Conservation (phyloP, 2,888 invertebrate genomes). For the Asteroscopus sphinx region DNA sequence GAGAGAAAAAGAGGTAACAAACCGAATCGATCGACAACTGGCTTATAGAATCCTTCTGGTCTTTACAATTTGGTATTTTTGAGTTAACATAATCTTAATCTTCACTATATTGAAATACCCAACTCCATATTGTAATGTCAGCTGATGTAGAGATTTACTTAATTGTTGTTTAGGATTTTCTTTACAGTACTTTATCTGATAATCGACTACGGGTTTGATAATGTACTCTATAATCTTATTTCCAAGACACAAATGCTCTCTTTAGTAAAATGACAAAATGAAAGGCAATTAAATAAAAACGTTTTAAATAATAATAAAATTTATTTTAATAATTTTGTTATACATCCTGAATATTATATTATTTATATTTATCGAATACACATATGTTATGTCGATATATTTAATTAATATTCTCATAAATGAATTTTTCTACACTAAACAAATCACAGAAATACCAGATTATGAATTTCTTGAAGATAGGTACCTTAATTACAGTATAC, state of each 20-base stretch:
- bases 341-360: conserved; percentile 31
- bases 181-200: no score
- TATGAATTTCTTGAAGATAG: no score
- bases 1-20: no score
- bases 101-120: no score
- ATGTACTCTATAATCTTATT: not conserved
- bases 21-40: no score
- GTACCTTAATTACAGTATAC: not conserved
- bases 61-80: no score
- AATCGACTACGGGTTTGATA: conserved; percentile 17
- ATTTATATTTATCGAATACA: conserved; percentile 22
- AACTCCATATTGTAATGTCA: no score
- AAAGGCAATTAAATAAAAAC: conserved; percentile 23
- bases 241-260: conserved; percentile 27
- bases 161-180: no score
- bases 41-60: no score
- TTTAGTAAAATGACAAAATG: conserved; percentile 25
- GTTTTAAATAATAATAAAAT: not conserved
- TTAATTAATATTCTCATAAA: no score
- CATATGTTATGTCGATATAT: not conserved
- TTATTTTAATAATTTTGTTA: conserved; percentile 3
- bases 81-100: no score
- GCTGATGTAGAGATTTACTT: no score
- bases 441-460: not conserved
- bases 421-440: not conserved